Conservation (phyloP, 1,140 invertebrate species). For the Stenopsyche tienmushanensis region DNA sequence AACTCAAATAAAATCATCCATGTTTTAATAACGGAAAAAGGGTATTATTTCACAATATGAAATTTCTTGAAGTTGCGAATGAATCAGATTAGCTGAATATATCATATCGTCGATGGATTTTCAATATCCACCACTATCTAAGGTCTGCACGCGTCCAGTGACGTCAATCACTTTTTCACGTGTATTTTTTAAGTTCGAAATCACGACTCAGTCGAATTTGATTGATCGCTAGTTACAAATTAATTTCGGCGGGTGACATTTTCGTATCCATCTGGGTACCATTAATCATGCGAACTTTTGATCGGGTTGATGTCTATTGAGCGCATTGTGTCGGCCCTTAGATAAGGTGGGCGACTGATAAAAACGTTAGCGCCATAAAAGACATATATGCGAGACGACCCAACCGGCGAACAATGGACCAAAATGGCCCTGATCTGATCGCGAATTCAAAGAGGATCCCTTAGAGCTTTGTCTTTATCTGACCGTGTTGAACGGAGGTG, state of each 20-base stretch:
- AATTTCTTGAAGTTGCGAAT: too few species aligned
- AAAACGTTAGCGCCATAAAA: constrained; percentile 11
- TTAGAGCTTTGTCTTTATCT: constrained; percentile 24
- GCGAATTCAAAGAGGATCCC: constrained; percentile 27
- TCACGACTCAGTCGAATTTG: too few species aligned
- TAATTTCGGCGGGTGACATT: constrained; percentile 1
- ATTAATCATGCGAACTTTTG: constrained; percentile 21
- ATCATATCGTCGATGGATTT: too few species aligned
- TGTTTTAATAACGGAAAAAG: too few species aligned
- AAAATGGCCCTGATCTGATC: constrained; percentile 22
- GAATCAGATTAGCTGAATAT: too few species aligned
- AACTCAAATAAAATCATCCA: too few species aligned
- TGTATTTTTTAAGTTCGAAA: constrained; percentile 1
- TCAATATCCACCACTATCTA: too few species aligned
- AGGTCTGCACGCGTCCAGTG: too few species aligned
- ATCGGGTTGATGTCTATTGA: constrained; percentile 4
- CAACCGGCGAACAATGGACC: constrained; percentile 8
- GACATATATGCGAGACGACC: not conserved
- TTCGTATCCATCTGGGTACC: not conserved
- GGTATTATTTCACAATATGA: too few species aligned
- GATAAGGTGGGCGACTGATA: constrained; percentile 13
- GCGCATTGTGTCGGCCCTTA: constrained; percentile 4
- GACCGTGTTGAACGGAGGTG: constrained; percentile 21
- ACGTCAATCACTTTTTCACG: not conserved
- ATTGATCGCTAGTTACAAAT: constrained; percentile 5